Base-by-base conservation (phyloP, 2,797 vertebrate species). In the Acropternis orthonyx region DNA sequence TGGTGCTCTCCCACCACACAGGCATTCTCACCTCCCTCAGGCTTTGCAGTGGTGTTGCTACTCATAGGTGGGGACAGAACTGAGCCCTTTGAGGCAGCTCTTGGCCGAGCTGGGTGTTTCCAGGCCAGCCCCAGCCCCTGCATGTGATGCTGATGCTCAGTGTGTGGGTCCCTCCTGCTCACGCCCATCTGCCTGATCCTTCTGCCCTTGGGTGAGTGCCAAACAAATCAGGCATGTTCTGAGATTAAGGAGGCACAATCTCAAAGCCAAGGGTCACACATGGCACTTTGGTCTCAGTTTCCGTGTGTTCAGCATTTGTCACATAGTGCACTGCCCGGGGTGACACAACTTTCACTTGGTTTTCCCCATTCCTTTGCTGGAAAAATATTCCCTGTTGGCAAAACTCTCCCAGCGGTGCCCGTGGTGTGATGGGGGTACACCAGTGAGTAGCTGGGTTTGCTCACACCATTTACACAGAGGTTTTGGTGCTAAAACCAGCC, bases 1-100 rank as follows among this genome's bases (percentile, higher is more conserved):
- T 0, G 0, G 7, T 14, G 30, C 18, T 48, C 23, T 61, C 67
- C 51, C 3, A 2, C 6, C 46, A 43, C 7, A 4, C 0, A 9
- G 36, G 59, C 11, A 19, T 17, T 18, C 32, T 59, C 55, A 41
- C 15, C 37, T 61, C 44, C 1, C 0, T 55, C 4, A 1, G 18
- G 23, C 28, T 52, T 23, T 63, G 43, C 12, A 20, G 1, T 30
- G 63, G 14, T 34, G 16, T 10, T 62, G 39, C 36, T 86, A 39
- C 37, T 73, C 28, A 14, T 4, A 36, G 8, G 1, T 3, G 7
- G 34, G 32, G 9, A 41, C 41, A 37, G 26, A 44, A 1, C 4
- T 0, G n/a, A 85, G n/a, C 27, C 34, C 26, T 27, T 6, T 17
- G 51, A 28, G 43, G 26, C 43, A 84, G 48, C 27, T 84, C 65